Base-by-base conservation (phyloP, 1,140 invertebrate genomes). In the Papilio dardanus region DNA sequence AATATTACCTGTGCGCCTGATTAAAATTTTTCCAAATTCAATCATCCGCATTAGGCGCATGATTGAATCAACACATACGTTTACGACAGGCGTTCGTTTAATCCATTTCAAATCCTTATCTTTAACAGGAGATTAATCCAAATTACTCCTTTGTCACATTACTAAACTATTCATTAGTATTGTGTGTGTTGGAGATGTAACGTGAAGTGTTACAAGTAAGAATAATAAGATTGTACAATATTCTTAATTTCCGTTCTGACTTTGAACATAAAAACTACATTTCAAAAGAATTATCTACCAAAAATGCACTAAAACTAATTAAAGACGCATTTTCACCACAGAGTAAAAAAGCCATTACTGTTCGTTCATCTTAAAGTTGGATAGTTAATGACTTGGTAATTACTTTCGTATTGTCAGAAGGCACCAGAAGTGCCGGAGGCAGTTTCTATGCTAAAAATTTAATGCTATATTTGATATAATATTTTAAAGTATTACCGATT, bases 311-410 rank as follows among this genome's bases (percentile, higher is more conserved):
- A 62, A 16, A 62, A 62, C 54, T 16, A 30, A 62, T 62, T 62
- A 62, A 62, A 24, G 54, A 12, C 54, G 24, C 54, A 28, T 62
- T 62, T 62, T 62, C 24, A 14, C 54, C 54, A 30, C 54, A 62
- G 24, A 62, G 54, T 62, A 62, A 62, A 62, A 62, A 62, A 62
- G 54, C 54, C 54, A 62, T 62, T 62, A 62, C 54, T 62, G 54
- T 62, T 62, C 54, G 54, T 62, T 62, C 54, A 12, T 28, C 54
- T 62, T 62, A 62, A 62, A 62, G 54, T 62, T 62, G 54, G 54
- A 62, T 62, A 62, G 54, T 62, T 62, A 62, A 62, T 62, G 54
- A 62, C 54, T 62, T 62, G 21, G 54, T 62, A 62, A 62, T 62
- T 62, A 62, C 54, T 62, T 28, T 62, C 54, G 54, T 28, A 62